Percentiles rank a stretch among this genome's conserved stretches.
Conservation (phyloP, 2,113 vertebrate genomes). For the Baryphthengus martii region DNA sequence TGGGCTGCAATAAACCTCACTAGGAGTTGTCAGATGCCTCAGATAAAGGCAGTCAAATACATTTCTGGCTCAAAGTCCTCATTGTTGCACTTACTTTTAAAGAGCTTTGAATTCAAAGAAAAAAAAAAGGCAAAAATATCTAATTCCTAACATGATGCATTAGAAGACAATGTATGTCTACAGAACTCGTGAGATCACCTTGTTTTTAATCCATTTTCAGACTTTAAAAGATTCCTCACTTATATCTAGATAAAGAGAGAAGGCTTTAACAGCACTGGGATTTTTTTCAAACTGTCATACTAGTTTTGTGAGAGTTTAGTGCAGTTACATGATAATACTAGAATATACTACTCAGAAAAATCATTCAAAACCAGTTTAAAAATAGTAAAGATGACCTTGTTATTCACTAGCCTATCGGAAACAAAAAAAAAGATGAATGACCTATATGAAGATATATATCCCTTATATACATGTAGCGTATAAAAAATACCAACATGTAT, state of each 20-base stretch:
- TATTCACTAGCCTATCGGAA: neutral
- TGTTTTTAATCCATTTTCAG: neutral
- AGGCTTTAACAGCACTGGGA: neutral
- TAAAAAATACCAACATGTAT: neutral
- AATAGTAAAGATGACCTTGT: neutral
- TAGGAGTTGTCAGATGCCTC: neutral
- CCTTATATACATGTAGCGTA: accelerated
- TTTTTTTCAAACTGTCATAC: neutral
- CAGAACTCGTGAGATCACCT: neutral
- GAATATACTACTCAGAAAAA: neutral
- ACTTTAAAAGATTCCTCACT: neutral
- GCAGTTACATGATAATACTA: neutral
- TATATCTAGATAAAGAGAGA: neutral
- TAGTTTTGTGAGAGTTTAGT: neutral
- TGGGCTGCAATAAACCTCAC: neutral
- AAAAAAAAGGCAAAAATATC: neutral
- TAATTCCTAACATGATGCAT: neutral
- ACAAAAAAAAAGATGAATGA: neutral
- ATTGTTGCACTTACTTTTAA: neutral
- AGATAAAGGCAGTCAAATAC: neutral
- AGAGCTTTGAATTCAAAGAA: neutral
- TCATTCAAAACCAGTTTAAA: neutral
- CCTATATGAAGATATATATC: neutral
- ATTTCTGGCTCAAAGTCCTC: neutral
- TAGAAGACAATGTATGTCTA: neutral